Evolutionary conservation across 2,797 vertebrate genomes (phyloP), one percentile per base, ranked within the genome.

Genomic region (Coregonus suidteri): DNA sequence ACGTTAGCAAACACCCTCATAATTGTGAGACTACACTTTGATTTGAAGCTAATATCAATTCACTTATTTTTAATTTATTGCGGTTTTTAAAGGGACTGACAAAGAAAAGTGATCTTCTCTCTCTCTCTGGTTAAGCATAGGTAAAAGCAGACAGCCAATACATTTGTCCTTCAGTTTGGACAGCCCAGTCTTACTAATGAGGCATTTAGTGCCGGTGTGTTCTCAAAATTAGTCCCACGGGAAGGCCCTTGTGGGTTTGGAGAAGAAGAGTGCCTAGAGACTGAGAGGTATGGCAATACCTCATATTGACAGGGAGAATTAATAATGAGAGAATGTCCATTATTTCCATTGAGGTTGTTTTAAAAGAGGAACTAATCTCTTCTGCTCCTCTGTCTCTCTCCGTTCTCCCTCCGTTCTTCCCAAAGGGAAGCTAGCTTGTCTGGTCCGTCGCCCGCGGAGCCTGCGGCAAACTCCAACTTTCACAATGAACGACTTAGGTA

Each of bases 261-360:
- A 80, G 82, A 14, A 51, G n/a, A 25, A 84, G 85, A 87, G 87
- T 75, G 47, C 84, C 87, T 91, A 87, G 89, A 83, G 88, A 85
- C 83, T 76, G 86, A 76, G 18, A 31, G n/a, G 20, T 85, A 86
- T 81, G 77, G 88, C 82, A 85, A 92, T 91, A 81, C 82, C 84
- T 94, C 90, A 93, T 85, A 83, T 76, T 92, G 93, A 91, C 91
- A 91, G 84, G 81, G 82, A 81, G 83, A 92, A 90, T 91, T 88
- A 93, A 89, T 89, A 91, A 91, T 89, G 86, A 90, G 75, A 72
- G 75, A 51, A 30, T 34, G 30, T 73, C 65, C 68, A 62, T 80
- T 73, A 68, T 81, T 77, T 74, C 73, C 81, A 73, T 86, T 82
- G 73, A 20, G 74, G 81, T 73, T 80, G 75, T 90, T 88, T 90